A percentile compares a stretch with the other conserved stretches of the same genome.
Evolutionary conservation across 2,888 invertebrate genomes (phyloP).

Genomic region (Scaptomyza tumidula): DNA sequence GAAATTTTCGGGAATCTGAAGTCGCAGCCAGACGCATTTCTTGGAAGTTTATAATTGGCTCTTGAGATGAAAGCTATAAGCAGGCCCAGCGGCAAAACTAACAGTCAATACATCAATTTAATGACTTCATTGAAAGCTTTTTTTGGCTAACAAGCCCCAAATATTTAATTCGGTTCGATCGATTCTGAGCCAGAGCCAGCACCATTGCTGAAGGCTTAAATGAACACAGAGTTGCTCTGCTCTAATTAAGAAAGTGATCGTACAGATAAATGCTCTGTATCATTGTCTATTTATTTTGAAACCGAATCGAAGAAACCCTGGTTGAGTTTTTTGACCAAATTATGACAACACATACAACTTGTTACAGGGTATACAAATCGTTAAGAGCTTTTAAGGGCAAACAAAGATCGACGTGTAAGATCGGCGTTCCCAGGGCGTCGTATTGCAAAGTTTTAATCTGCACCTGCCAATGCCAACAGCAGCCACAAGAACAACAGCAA

Average conservation of each 20-base stretch:
- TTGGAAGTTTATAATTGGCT: conserved; percentile 76
- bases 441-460: conserved; percentile 47
- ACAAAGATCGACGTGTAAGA: conserved; percentile 11
- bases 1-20: conserved; percentile 28
- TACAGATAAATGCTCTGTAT: neutral
- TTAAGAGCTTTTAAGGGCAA: neutral
- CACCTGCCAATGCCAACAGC: conserved; percentile 57
- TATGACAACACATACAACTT: too few species aligned
- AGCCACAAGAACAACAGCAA: neutral
- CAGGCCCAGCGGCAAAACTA: conserved; percentile 49
- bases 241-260: neutral
- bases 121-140: conserved; percentile 81
- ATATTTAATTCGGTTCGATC: conserved; percentile 39
- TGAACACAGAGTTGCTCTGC: neutral
- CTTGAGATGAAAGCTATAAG: conserved; percentile 55
- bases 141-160: conserved; percentile 57
- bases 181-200: neutral
- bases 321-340: too few species aligned
- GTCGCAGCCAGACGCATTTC: conserved; percentile 55
- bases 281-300: neutral
- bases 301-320: too few species aligned
- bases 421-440: conserved; percentile 68
- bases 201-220: neutral
- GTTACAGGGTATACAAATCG: conserved; percentile 8
- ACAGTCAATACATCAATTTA: conserved; percentile 79